Evolutionary conservation across 1,140 invertebrate genomes (phyloP), one percentile per base, ranked within the genome.

Genomic region (Lordiphosa clarofinis): DNA sequence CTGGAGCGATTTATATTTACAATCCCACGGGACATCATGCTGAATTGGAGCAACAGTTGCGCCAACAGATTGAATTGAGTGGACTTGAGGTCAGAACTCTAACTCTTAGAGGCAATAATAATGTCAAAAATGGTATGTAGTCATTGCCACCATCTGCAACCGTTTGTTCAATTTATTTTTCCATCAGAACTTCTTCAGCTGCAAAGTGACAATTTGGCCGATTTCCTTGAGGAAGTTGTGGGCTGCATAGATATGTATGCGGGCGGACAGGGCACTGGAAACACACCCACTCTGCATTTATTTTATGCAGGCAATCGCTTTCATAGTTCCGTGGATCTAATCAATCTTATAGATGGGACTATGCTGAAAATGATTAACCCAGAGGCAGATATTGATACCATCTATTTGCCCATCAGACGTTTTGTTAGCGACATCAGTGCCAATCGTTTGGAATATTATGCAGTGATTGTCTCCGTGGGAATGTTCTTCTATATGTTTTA

Each of bases 401-500:
- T 38, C 0, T 88, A 88, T 57, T 59, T 71, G 33, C 87, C 87
- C 0, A 70, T 87, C 6, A 62, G 62, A 24, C 62, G 73, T 3
- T 81, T 70, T 19, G 40, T 88, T 6, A 74, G 56, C n/a, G 78
- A 87, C 40, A 63, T 88, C 0, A 88, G 79, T 35, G 48, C 87
- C 1, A 50, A 75, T 0, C 60, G 82, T 5, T 58, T 88, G 9
- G 81, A 87, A 46, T 87, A 87, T 66, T 87, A 72, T 48, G 70
- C 66, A 0, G 74, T 81, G 11, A 67, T 87, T n/a, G 70, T 88
- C 6, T 56, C 87, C 2, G 68, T 66, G 1, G 70, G 78, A 3
- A 53, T 86, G 50, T 88, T 89, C 36, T 84, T 88, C 37, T 63
- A 57, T 61, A 86, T 89, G 64, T 86, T 89, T 19, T 89, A 87